A percentile compares a stretch with the other conserved stretches of the same genome.
These are phyloP conservation scores for Desmodus rotundus DNA, from an alignment of 2,113 vertebrate genomes.

Conservation along the genomic window DNA sequence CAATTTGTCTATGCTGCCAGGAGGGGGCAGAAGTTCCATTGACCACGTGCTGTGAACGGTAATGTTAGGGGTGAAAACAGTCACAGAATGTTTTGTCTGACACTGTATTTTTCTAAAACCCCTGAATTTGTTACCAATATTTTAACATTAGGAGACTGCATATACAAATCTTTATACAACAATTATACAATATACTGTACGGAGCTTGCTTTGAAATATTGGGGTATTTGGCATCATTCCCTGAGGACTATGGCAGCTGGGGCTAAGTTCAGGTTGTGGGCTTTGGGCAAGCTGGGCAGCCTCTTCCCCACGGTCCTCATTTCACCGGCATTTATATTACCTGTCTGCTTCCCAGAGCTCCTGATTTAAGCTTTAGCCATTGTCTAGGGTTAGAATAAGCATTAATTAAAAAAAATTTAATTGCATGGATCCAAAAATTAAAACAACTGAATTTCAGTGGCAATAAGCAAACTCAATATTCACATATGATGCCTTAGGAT, in stretches of 20 bases:
- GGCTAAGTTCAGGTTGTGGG: neutral
- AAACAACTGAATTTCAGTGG: neutral
- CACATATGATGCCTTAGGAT: neutral
- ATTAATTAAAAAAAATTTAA: neutral
- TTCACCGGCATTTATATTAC: neutral
- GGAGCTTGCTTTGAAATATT: neutral
- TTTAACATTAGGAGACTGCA: neutral
- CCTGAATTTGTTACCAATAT: neutral
- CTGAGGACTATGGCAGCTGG: neutral
- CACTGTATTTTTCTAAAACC: neutral
- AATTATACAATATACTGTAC: too few relatives aligned
- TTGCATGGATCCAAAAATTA: neutral
- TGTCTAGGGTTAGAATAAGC: neutral
- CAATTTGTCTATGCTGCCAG: slow-evolving; percentile 27
- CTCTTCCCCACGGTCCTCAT: neutral
- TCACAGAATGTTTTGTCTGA: neutral
- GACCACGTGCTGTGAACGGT: neutral
- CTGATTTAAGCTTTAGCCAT: neutral
- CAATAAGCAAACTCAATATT: neutral
- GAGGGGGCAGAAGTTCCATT: slow-evolving; percentile 6
- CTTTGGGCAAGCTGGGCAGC: neutral
- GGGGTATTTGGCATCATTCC: neutral
- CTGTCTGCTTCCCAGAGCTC: neutral
- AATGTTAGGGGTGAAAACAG: neutral
- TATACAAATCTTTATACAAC: neutral